These are phyloP conservation scores for Drosophila ananassae DNA, from an alignment of 1,140 invertebrate genomes.

Conservation along the genomic window DNA sequence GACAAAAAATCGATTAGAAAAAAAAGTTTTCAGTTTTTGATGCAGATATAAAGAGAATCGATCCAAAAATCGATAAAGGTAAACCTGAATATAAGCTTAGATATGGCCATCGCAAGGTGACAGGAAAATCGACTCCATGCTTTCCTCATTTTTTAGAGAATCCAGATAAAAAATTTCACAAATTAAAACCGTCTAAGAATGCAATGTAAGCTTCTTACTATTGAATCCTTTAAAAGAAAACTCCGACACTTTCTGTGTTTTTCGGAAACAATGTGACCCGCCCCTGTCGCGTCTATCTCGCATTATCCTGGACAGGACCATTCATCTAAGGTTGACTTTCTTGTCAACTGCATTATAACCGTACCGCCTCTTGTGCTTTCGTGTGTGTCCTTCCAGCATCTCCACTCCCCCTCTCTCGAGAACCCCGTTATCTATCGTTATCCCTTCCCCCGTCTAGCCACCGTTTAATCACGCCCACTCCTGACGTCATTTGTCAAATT, in stretches of 20 bases:
- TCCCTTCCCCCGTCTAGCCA: not conserved
- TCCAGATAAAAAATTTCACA: too few relatives aligned
- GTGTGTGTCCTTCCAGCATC: constrained; percentile 10
- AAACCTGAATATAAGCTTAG: too few relatives aligned
- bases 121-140: too few relatives aligned
- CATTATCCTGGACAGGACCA: constrained; percentile 16
- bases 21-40: too few relatives aligned
- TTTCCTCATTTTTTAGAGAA: too few relatives aligned
- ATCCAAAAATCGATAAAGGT: too few relatives aligned
- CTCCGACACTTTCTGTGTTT: not conserved
- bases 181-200: not conserved
- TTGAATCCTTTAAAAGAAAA: not conserved
- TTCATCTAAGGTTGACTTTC: constrained; percentile 22
- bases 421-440: not conserved
- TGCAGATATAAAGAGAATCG: too few relatives aligned
- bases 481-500: constrained; percentile 79
- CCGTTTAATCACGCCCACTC: constrained; percentile 37
- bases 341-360: constrained; percentile 58
- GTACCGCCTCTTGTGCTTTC: constrained; percentile 46
- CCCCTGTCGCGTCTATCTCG: not conserved
- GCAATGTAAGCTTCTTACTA: not conserved
- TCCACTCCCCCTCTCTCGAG: not conserved
- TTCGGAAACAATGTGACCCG: not conserved
- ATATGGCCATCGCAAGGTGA: too few relatives aligned
- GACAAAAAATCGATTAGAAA: too few relatives aligned